Conservation (phyloP, 1,140 invertebrate species). For the Caenorhabditis latens region DNA sequence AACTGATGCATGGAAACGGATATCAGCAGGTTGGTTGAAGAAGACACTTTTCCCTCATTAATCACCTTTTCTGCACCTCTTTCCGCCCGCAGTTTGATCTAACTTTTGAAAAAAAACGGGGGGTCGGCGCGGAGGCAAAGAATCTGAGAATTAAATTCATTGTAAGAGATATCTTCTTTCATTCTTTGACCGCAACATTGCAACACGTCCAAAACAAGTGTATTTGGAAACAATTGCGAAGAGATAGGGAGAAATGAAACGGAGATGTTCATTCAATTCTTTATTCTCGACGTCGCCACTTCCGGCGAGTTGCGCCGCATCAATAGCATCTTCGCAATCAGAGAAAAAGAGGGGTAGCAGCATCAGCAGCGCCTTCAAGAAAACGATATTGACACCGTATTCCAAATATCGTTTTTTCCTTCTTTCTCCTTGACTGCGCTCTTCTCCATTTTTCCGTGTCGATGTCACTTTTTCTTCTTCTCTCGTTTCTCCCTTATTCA, state of each 20-base stretch:
- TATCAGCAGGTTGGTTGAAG: conserved; percentile 68
- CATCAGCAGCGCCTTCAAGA: conserved; percentile 15
- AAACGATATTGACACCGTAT: conserved; percentile 51
- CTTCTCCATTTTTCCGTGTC: background rate
- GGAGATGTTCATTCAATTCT: conserved; percentile 52
- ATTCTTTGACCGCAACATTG: conserved; percentile 42
- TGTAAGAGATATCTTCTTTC: conserved; percentile 2
- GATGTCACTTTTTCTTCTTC: conserved; percentile 10
- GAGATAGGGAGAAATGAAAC: background rate
- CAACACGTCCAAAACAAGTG: conserved; percentile 28
- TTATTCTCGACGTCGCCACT: conserved; percentile 44
- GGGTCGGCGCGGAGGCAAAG: background rate
- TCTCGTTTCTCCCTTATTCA: background rate
- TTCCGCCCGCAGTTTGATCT: background rate
- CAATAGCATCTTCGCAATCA: conserved; percentile 33
- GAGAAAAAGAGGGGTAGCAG: background rate
- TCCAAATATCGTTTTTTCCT: conserved; percentile 44
- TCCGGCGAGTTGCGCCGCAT: conserved; percentile 20
- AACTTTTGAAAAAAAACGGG: background rate
- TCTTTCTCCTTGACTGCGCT: background rate
- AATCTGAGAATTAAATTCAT: too few relatives aligned
- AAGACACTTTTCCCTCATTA: conserved; percentile 49
- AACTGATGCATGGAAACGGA: conserved; percentile 75
- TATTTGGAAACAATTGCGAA: background rate
- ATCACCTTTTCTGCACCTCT: conserved; percentile 46